phyloP scores from a whole-genome alignment of 2,888 invertebrate species.

The Brachynemurus nebulosus region DNA sequence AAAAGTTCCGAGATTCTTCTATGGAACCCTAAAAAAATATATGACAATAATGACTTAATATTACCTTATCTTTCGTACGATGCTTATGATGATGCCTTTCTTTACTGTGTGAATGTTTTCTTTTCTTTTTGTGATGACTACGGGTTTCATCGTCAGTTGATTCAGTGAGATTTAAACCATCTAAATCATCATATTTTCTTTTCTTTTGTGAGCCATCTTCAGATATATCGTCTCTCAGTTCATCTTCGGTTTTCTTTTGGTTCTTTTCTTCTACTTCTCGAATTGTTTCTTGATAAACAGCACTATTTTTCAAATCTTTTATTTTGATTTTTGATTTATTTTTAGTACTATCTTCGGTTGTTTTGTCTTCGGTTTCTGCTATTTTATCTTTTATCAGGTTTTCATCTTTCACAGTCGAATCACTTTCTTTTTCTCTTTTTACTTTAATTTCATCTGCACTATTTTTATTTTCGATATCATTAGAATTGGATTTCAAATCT shows the following conservation, averaged over 20 bases:
- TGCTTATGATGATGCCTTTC: constrained; percentile 5
- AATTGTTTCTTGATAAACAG: constrained; percentile 49
- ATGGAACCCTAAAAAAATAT: too few species aligned
- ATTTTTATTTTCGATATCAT: constrained; percentile 12
- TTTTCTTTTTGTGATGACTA: constrained; percentile 14
- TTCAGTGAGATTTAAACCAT: neutral
- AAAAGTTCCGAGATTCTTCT: too few species aligned
- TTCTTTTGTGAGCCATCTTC: constrained; percentile 58
- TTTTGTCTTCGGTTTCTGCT: constrained; percentile 9
- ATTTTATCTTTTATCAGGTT: neutral
- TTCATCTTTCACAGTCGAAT: constrained; percentile 10
- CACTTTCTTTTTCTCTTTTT: constrained; percentile 15
- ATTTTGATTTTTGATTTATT: constrained; percentile 42
- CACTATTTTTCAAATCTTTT: constrained; percentile 52
- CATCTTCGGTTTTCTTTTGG: constrained; percentile 25
- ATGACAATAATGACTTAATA: too few species aligned
- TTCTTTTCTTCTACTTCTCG: constrained; percentile 25
- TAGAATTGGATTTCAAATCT: neutral
- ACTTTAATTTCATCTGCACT: constrained; percentile 16
- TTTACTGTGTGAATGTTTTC: constrained; percentile 6
- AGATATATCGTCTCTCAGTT: constrained; percentile 41
- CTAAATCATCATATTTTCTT: constrained; percentile 10
- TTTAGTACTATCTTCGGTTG: constrained; percentile 10
- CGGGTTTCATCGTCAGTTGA: constrained; percentile 15
- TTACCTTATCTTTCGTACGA: neutral